phyloP scores from a whole-genome alignment of 2,888 invertebrate genomes.

The Prosapia bicincta region DNA sequence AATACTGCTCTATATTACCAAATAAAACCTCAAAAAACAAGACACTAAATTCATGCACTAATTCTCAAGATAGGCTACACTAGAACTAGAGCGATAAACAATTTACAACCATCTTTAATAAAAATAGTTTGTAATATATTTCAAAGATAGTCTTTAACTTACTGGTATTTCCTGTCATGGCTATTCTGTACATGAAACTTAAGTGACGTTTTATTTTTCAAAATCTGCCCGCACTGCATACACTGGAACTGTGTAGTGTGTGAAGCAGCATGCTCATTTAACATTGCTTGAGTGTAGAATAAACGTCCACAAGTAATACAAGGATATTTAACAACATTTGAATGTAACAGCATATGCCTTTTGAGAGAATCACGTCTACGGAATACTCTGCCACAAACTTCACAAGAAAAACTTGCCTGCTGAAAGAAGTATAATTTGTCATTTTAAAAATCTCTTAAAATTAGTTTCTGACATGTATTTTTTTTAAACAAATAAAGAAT shows the following conservation, averaged over 20 bases:
- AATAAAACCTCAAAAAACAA: no score
- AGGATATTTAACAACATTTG: background rate
- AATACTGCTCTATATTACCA: no score
- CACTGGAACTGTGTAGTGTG: constrained; percentile 42
- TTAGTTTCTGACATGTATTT: no score
- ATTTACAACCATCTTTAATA: no score
- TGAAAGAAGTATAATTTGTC: background rate
- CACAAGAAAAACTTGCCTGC: background rate
- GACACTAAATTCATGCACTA: no score
- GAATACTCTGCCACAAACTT: constrained; percentile 20
- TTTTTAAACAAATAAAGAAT: no score
- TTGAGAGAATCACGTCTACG: constrained; percentile 17
- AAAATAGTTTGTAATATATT: no score
- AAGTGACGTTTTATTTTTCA: constrained; percentile 43
- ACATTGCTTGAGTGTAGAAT: background rate
- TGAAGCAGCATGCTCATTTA: background rate
- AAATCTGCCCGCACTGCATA: constrained; percentile 44
- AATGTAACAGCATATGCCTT: constrained; percentile 7
- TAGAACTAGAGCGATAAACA: no score
- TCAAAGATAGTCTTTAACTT: no score
- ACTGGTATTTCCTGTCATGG: constrained; percentile 46
- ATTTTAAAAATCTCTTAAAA: no score
- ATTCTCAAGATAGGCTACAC: no score
- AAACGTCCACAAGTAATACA: background rate
- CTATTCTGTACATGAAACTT: constrained; percentile 46